Conservation (phyloP, 1,140 invertebrate genomes). For the Drosophila nikananu region DNA sequence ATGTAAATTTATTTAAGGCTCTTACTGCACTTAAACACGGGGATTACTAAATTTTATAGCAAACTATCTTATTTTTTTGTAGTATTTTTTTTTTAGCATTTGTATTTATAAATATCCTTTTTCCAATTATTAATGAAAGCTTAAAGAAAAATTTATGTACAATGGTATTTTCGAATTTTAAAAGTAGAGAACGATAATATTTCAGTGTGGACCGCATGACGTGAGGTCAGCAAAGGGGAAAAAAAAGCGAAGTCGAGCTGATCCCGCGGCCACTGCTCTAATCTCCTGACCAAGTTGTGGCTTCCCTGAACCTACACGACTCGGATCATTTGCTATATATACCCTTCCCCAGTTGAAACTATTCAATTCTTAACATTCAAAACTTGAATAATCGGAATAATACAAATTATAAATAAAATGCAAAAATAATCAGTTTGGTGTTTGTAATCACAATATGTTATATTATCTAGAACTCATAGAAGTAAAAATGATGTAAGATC, state of each 20-base stretch:
- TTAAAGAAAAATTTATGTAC: too few species aligned
- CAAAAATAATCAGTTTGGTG: too few species aligned
- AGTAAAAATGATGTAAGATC: too few species aligned
- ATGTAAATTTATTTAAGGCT: too few species aligned
- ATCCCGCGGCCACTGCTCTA: slow-evolving; percentile 58
- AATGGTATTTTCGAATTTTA: background rate
- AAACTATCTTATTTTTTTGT: too few species aligned
- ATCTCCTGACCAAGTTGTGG: slow-evolving; percentile 81
- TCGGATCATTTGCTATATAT: slow-evolving; percentile 45
- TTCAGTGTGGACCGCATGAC: slow-evolving; percentile 29
- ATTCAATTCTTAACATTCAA: background rate
- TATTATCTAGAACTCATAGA: background rate
- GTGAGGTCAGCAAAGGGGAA: slow-evolving; percentile 64
- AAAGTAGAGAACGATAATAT: background rate
- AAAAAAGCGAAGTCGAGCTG: slow-evolving; percentile 17
- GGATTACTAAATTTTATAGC: too few species aligned
- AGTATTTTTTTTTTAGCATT: too few species aligned
- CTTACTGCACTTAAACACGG: too few species aligned
- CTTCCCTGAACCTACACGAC: slow-evolving; percentile 49
- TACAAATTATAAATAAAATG: too few species aligned
- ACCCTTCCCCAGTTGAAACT: background rate
- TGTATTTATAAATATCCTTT: too few species aligned
- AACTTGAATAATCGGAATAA: too few species aligned
- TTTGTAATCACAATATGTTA: background rate
- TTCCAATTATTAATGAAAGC: background rate